These are phyloP conservation scores for Nesidiocoris tenuis DNA, from an alignment of 2,888 invertebrate genomes.

Conservation along the genomic window DNA sequence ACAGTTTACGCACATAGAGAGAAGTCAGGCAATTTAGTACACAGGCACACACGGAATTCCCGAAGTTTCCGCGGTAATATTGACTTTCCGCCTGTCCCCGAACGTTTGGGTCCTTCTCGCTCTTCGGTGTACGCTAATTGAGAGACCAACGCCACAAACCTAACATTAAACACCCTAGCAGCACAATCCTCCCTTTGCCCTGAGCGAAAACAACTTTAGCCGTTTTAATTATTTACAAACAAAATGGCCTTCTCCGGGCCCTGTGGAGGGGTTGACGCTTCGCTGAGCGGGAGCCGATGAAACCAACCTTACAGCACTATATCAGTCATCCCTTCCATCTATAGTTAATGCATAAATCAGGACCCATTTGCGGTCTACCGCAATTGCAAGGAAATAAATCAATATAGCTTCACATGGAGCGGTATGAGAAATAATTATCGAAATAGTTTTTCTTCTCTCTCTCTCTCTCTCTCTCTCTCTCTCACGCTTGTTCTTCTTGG, in stretches of 20 bases:
- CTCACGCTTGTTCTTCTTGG: not conserved
- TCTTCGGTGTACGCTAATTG: slow-evolving; percentile 9
- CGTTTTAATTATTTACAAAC: slow-evolving; percentile 30
- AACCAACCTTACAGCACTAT: not conserved
- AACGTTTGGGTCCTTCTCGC: not conserved
- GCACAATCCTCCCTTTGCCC: not conserved
- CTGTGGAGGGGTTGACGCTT: not conserved
- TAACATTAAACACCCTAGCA: not conserved
- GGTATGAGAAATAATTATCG: slow-evolving; percentile 10
- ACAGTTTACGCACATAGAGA: too few species aligned
- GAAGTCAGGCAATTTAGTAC: too few species aligned
- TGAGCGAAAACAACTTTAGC: slow-evolving; percentile 3
- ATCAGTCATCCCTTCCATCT: not conserved
- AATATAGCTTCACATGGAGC: too few species aligned
- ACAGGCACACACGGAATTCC: too few species aligned
- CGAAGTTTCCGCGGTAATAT: slow-evolving; percentile 7
- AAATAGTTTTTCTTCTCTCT: slow-evolving; percentile 1
- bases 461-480: slow-evolving; percentile 1
- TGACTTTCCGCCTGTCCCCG: slow-evolving; percentile 13
- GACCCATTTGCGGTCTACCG: not conserved
- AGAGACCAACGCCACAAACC: slow-evolving; percentile 17
- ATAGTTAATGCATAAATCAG: not conserved
- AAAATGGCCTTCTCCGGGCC: not conserved
- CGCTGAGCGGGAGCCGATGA: not conserved
- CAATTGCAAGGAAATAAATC: too few species aligned